These are phyloP conservation scores for Macrotus californicus DNA, from an alignment of 2,113 vertebrate genomes.

Conservation along the genomic window DNA sequence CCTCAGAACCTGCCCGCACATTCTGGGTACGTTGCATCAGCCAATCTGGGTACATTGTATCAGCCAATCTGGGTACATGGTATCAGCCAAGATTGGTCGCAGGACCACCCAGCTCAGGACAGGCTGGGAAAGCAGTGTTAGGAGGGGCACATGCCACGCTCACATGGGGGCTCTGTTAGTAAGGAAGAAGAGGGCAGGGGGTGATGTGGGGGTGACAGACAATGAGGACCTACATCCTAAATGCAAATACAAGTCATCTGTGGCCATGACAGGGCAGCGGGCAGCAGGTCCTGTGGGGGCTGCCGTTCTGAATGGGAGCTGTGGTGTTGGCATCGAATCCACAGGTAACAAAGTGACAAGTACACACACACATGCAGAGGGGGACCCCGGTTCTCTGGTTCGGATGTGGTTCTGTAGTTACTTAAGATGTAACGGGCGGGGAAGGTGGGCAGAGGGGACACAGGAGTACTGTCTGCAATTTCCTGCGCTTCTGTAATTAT, in stretches of 20 bases:
- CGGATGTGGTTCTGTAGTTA: too few species aligned
- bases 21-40: background rate
- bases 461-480: background rate
- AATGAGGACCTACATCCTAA: background rate
- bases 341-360: background rate
- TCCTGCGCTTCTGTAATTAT: background rate
- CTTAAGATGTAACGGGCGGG: background rate
- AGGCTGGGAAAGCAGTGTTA: background rate
- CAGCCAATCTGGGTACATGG: background rate
- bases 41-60: too few species aligned
- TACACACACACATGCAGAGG: fast-evolving
- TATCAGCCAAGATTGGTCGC: too few species aligned
- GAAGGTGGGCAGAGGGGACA: background rate
- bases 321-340: too few species aligned
- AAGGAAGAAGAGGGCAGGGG: background rate
- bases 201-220: background rate
- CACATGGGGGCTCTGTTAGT: fast-evolving
- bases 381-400: background rate
- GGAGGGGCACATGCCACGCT: too few species aligned
- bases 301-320: too few species aligned
- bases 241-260: fast-evolving
- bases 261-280: background rate
- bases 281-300: background rate
- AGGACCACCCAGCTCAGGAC: background rate
- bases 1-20: background rate